phyloP scores from a whole-genome alignment of 2,113 vertebrate species.

The Zootoca vivipara region DNA sequence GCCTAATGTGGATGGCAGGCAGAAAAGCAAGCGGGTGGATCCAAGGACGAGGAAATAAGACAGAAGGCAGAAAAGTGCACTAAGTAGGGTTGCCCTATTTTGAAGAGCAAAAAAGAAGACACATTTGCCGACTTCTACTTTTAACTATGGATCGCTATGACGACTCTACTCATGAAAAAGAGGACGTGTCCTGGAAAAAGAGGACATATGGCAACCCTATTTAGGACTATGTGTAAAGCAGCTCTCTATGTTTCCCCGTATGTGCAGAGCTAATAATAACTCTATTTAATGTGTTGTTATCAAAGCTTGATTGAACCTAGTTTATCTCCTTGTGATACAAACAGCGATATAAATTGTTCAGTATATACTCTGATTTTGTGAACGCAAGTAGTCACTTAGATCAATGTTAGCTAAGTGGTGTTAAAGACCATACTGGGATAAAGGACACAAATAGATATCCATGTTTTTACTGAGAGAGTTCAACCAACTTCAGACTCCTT shows the following conservation, averaged over 20 bases:
- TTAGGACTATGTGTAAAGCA: no score
- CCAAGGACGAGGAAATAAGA: no score
- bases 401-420: neutral
- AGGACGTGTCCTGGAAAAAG: no score
- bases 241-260: neutral
- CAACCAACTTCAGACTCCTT: neutral
- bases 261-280: neutral
- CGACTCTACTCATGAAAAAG: no score
- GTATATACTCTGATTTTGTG: neutral
- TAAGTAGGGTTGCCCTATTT: no score
- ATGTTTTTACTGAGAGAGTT: neutral
- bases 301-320: neutral
- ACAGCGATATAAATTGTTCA: neutral
- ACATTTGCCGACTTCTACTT: no score
- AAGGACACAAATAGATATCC: neutral
- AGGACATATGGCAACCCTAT: no score
- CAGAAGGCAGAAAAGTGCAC: no score
- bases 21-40: no score
- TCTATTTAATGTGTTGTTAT: neutral
- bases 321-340: neutral
- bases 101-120: no score
- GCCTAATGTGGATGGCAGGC: no score
- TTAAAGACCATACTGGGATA: neutral
- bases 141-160: no score
- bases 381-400: neutral